phyloP scores from a whole-genome alignment of 2,113 vertebrate species.

The Paraplagusia blochii region DNA sequence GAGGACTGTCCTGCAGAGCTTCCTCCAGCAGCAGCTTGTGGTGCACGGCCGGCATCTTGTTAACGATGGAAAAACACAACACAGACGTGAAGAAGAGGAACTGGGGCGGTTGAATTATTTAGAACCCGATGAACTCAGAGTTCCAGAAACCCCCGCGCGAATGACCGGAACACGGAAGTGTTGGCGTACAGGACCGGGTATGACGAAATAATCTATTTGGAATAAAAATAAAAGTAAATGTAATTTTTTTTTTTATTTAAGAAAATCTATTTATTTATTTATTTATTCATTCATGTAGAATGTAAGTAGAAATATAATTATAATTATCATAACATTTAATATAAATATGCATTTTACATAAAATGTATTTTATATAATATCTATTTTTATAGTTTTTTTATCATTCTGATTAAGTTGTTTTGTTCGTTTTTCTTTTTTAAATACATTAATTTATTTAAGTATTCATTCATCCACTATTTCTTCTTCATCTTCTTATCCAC shows the following conservation, averaged over 20 bases:
- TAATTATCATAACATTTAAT: too few species aligned
- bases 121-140: slow-evolving; percentile 57
- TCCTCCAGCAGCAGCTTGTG: slow-evolving; percentile 94
- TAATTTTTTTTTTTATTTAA: neutral
- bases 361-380: too few species aligned
- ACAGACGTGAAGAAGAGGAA: neutral
- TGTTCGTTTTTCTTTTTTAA: too few species aligned
- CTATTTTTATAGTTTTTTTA: too few species aligned
- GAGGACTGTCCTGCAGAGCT: slow-evolving; percentile 93
- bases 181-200: slow-evolving; percentile 29
- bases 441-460: too few species aligned
- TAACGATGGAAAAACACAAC: slow-evolving; percentile 41
- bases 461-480: too few species aligned
- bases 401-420: too few species aligned
- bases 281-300: too few species aligned
- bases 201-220: slow-evolving; percentile 17
- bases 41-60: slow-evolving; percentile 92
- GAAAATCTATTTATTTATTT: too few species aligned
- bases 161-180: slow-evolving; percentile 22
- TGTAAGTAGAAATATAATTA: too few species aligned
- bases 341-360: too few species aligned
- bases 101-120: slow-evolving; percentile 61
- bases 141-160: slow-evolving; percentile 62
- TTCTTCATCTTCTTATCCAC: too few species aligned
- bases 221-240: neutral